phyloP scores from a whole-genome alignment of 2,888 invertebrate genomes.

The Harpalus rubripes region DNA sequence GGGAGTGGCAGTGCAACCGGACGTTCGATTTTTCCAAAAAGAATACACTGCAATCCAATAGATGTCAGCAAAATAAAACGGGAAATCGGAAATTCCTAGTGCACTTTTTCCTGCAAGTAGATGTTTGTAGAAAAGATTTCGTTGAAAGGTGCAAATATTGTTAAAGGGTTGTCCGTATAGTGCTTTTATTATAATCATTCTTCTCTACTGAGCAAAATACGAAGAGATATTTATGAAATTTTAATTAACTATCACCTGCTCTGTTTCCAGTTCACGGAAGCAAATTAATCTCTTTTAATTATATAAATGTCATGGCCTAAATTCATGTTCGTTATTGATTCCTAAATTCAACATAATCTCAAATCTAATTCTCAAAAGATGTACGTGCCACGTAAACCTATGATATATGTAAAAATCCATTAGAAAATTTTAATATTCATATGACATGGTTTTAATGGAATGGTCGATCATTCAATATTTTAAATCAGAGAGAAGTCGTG shows the following conservation, averaged over 20 bases:
- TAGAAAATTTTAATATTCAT: constrained; percentile 60
- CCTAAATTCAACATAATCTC: constrained; percentile 1
- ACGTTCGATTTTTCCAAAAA: not conserved
- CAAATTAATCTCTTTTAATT: constrained; percentile 27
- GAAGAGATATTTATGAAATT: constrained; percentile 4
- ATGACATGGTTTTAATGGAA: constrained; percentile 48
- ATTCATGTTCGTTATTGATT: not conserved
- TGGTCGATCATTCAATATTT: constrained; percentile 58
- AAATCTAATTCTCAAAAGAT: constrained; percentile 5
- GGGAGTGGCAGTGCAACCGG: not conserved
- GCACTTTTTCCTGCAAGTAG: not conserved
- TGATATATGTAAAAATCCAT: constrained; percentile 52
- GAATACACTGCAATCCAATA: not conserved
- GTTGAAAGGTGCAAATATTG: not conserved
- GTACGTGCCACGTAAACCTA: constrained; percentile 17
- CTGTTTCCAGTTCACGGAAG: constrained; percentile 2
- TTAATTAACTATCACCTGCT: constrained; percentile 36
- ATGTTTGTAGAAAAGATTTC: constrained; percentile 3
- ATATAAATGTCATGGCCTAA: not conserved
- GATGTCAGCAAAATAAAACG: constrained; percentile 1
- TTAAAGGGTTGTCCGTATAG: not conserved
- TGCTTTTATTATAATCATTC: not conserved
- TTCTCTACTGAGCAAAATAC: not conserved
- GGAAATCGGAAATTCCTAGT: not conserved
- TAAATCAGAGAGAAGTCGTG: constrained; percentile 46